Conservation (phyloP, 2,888 invertebrate genomes). For the Microchrysa polita region DNA sequence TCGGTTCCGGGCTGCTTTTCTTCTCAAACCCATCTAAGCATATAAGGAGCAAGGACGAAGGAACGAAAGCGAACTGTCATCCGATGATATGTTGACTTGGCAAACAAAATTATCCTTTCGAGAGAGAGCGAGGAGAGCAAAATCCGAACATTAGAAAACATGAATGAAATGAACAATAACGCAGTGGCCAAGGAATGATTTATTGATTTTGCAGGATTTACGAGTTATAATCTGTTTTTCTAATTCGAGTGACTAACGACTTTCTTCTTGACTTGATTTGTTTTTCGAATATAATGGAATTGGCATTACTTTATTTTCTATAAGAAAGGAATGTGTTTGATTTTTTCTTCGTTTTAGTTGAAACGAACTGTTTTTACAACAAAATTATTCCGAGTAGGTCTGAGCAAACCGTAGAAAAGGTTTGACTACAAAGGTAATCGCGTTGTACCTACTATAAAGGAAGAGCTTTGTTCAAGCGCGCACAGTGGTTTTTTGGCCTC, state of each 20-base stretch:
- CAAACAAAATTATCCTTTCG: constrained; percentile 4
- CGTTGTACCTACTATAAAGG: too few relatives aligned
- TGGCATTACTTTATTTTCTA: not conserved
- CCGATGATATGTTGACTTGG: constrained; percentile 2
- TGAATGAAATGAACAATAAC: constrained; percentile 27
- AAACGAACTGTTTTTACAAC: too few relatives aligned
- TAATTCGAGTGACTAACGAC: not conserved
- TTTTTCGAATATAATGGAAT: not conserved
- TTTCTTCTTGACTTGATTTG: not conserved
- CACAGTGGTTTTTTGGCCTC: too few relatives aligned
- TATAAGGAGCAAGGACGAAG: not conserved
- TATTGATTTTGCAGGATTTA: not conserved
- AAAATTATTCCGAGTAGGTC: too few relatives aligned
- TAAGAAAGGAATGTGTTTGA: too few relatives aligned
- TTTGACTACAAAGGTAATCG: too few relatives aligned
- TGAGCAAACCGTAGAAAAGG: too few relatives aligned
- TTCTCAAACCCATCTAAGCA: too few relatives aligned
- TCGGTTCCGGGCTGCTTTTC: not conserved
- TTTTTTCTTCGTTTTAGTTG: too few relatives aligned
- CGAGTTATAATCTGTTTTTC: constrained; percentile 33
- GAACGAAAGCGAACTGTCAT: constrained; percentile 10
- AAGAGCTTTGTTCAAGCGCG: too few relatives aligned
- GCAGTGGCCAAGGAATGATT: constrained; percentile 23
- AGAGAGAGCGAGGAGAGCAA: not conserved
- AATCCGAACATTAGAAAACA: not conserved